Percentiles rank a stretch among this genome's conserved stretches.
phyloP scores from a whole-genome alignment of 2,888 invertebrate species.

The Leptothorax acervorum region DNA sequence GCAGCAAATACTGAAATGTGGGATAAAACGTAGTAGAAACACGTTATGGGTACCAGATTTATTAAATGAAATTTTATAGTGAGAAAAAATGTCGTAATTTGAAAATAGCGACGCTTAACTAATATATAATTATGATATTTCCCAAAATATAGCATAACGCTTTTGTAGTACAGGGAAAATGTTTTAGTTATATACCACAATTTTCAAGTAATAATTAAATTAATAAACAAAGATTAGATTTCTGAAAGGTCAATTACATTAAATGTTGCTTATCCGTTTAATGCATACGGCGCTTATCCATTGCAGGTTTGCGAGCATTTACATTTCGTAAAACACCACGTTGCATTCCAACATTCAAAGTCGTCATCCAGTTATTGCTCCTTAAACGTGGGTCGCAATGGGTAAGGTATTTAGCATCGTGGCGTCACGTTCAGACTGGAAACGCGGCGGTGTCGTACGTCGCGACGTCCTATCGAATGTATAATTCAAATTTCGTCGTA shows the following conservation, averaged over 20 bases:
- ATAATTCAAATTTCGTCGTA: slow-evolving; percentile 82
- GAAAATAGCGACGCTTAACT: neutral
- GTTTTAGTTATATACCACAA: neutral
- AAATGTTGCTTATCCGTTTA: neutral
- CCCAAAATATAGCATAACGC: neutral
- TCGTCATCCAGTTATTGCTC: slow-evolving; percentile 43
- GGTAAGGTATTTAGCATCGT: slow-evolving; percentile 61
- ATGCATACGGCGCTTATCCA: neutral
- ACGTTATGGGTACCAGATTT: neutral
- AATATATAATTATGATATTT: neutral
- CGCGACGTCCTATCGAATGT: slow-evolving; percentile 80
- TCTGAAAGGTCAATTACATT: neutral
- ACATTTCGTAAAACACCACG: slow-evolving; percentile 11
- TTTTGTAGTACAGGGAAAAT: neutral
- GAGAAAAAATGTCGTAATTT: neutral
- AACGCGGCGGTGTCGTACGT: slow-evolving; percentile 71
- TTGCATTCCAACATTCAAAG: slow-evolving; percentile 28
- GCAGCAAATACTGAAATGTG: slow-evolving; percentile 22
- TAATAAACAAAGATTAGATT: neutral
- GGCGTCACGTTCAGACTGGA: slow-evolving; percentile 59
- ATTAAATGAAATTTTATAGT: neutral
- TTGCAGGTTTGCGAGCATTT: slow-evolving; percentile 21
- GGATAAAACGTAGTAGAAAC: neutral
- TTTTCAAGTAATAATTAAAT: neutral
- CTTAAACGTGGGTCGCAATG: slow-evolving; percentile 33